These are phyloP conservation scores for Xylophagus ater DNA, from an alignment of 2,888 invertebrate genomes.

Conservation along the genomic window DNA sequence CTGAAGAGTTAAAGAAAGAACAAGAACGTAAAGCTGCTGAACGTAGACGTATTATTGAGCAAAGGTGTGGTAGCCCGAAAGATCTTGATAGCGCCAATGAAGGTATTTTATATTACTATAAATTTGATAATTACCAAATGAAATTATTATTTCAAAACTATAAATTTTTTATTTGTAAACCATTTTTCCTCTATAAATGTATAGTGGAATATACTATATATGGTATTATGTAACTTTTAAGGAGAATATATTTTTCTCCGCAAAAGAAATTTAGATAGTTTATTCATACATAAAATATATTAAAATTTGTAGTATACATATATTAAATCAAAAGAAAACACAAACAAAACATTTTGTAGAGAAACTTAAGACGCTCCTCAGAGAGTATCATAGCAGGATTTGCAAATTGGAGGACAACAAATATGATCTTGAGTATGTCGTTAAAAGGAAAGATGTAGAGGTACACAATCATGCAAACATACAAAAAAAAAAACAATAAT, in stretches of 20 bases:
- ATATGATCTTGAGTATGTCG: slow-evolving; percentile 96
- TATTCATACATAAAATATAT: neutral
- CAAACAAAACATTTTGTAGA: slow-evolving; percentile 23
- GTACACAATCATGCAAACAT: slow-evolving; percentile 52
- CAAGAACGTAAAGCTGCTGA: slow-evolving; percentile 98
- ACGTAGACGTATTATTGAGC: slow-evolving; percentile 92
- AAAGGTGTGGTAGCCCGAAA: slow-evolving; percentile 87
- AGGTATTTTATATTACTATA: slow-evolving; percentile 50
- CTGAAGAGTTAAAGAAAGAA: slow-evolving; percentile 98
- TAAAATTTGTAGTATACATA: neutral
- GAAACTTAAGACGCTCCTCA: slow-evolving; percentile 33
- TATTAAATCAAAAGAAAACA: neutral
- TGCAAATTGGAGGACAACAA: slow-evolving; percentile 50
- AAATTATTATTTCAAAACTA: neutral
- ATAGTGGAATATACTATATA: slow-evolving; percentile 3
- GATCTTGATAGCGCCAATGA: slow-evolving; percentile 85
- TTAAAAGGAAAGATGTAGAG: slow-evolving; percentile 97
- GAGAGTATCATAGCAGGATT: slow-evolving; percentile 35
- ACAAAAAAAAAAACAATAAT: slow-evolving; percentile 20
- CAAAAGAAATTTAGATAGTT: neutral
- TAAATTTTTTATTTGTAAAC: neutral
- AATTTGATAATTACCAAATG: slow-evolving; percentile 11
- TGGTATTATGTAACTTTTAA: too few relatives aligned
- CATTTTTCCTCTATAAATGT: slow-evolving; percentile 4
- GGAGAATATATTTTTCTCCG: too few relatives aligned